Evolutionary conservation across 2,797 vertebrate species (phyloP).

Genomic region (Aeoliscus strigatus): DNA sequence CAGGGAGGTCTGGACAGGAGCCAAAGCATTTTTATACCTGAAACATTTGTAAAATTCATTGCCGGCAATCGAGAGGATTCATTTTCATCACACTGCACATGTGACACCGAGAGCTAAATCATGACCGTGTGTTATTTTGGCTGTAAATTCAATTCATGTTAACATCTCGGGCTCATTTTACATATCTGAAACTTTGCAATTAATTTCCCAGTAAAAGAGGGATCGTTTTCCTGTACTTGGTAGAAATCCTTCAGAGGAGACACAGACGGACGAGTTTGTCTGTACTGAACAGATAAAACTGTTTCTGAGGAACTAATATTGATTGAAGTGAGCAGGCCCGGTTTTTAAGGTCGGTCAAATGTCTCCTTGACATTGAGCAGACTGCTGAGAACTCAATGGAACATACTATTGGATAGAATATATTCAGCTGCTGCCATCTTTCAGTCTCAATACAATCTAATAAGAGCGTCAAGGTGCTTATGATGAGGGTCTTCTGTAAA

Average conservation of each 20-base stretch:
- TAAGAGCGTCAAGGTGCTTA: constrained; percentile 66
- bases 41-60: constrained; percentile 61
- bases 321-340: too few species aligned
- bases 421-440: constrained; percentile 69
- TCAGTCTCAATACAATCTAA: constrained; percentile 61
- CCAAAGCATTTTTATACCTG: constrained; percentile 55
- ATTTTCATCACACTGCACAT: constrained; percentile 38
- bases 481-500: constrained; percentile 76
- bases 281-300: too few species aligned
- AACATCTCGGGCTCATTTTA: constrained; percentile 16
- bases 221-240: too few species aligned
- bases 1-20: constrained; percentile 57
- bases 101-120: constrained; percentile 37
- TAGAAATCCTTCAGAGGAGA: too few species aligned
- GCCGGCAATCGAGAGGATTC: constrained; percentile 39
- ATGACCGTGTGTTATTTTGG: constrained; percentile 21
- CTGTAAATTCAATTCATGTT: constrained; percentile 32
- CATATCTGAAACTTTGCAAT: constrained; percentile 34
- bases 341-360: constrained; percentile 15
- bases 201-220: constrained; percentile 12
- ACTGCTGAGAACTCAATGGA: constrained; percentile 25
- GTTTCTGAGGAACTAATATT: too few species aligned
- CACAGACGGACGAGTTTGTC: too few species aligned
- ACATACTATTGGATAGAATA: constrained; percentile 42
- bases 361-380: constrained; percentile 34